These are phyloP conservation scores for Nettapus auritus DNA, from an alignment of 2,113 vertebrate species.

Conservation along the genomic window DNA sequence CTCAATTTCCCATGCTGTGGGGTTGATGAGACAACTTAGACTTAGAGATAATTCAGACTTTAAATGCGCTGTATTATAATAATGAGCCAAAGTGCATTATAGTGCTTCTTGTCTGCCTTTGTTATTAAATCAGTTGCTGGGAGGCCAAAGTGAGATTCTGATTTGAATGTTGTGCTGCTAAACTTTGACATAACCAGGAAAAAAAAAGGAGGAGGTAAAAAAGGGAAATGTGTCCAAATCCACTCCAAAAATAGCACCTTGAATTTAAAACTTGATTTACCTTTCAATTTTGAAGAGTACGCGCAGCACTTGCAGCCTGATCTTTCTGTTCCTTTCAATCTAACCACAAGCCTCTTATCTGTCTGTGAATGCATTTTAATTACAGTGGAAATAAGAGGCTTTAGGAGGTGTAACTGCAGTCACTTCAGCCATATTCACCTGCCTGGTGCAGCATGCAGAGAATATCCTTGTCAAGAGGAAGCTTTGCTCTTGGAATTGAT, in stretches of 20 bases:
- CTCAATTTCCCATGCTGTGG: background rate
- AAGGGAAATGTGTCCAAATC: background rate
- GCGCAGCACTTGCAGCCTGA: background rate
- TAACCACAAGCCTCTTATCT: background rate
- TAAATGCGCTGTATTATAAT: background rate
- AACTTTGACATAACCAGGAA: background rate
- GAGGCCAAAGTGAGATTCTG: background rate
- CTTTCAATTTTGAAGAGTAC: background rate
- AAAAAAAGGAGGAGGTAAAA: too few species aligned
- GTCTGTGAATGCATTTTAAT: background rate
- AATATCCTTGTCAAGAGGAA: background rate
- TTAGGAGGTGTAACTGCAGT: background rate
- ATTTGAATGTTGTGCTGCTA: background rate
- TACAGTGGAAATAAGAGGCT: background rate
- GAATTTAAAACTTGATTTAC: background rate
- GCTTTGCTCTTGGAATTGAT: background rate
- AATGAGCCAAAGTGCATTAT: background rate
- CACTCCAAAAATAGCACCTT: background rate
- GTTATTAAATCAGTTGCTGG: background rate
- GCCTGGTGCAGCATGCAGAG: background rate
- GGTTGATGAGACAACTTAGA: background rate
- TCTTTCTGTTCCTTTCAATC: background rate
- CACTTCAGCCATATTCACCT: background rate
- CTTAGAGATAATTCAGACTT: background rate
- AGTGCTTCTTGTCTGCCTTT: background rate